Conservation (phyloP, 2,113 vertebrate species). For the Ochotona princeps region DNA sequence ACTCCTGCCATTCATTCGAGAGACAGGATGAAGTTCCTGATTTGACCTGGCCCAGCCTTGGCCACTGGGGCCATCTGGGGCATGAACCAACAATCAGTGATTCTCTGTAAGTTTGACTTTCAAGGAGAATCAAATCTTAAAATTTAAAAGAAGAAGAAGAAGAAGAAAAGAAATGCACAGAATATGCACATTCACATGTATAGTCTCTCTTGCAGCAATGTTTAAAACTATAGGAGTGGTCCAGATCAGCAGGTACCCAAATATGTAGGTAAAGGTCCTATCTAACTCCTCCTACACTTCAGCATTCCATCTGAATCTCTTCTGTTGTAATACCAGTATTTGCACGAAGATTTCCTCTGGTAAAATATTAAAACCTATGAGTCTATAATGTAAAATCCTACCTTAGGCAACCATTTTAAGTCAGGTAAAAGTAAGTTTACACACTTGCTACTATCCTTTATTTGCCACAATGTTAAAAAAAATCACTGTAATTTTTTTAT, state of each 20-base stretch:
- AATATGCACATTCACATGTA: no score
- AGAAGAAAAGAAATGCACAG: no score
- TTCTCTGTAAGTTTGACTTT: no score
- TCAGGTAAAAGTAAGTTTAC: slow-evolving; percentile 45
- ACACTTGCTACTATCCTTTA: slow-evolving; percentile 46
- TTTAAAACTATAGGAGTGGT: slow-evolving; percentile 73
- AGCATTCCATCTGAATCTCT: slow-evolving; percentile 53
- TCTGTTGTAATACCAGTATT: not conserved
- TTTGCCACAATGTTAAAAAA: slow-evolving; percentile 59
- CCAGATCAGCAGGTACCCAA: slow-evolving; percentile 41
- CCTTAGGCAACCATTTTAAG: slow-evolving; percentile 69
- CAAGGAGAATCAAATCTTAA: no score
- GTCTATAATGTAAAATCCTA: slow-evolving; percentile 32
- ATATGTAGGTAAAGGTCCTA: slow-evolving; percentile 38
- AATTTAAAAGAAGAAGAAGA: no score
- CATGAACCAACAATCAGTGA: no score
- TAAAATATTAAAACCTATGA: slow-evolving; percentile 44
- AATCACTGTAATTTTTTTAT: slow-evolving; percentile 54
- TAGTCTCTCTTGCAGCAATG: no score
- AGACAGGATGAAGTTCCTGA: no score
- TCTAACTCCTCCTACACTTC: not conserved
- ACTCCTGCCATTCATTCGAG: no score
- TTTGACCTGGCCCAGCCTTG: no score
- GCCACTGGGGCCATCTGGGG: no score
- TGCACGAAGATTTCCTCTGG: slow-evolving; percentile 47